A percentile compares a stretch with the other conserved stretches of the same genome.
Conservation (phyloP, 2,797 vertebrate species). For the Muraenolepis orangiensis region DNA sequence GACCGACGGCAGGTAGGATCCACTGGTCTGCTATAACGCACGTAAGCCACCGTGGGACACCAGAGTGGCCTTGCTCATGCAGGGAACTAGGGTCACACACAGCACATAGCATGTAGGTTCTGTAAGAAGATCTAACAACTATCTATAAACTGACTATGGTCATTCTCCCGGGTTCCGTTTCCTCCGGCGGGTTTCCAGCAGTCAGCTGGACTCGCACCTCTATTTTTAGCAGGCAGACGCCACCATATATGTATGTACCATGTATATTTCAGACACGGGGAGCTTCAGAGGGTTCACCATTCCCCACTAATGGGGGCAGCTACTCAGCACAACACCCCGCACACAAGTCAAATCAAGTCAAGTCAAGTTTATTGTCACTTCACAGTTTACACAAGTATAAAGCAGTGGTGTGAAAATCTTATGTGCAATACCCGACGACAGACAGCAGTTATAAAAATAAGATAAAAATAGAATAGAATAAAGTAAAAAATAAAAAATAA, state of each 20-base stretch:
- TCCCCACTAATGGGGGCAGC: not conserved
- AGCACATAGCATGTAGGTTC: not conserved
- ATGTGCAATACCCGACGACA: too few species aligned
- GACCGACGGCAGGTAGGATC: slow-evolving; percentile 78
- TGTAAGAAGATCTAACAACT: not conserved
- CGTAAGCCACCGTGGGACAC: not conserved
- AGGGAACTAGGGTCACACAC: not conserved
- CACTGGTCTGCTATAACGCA: not conserved
- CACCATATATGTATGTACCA: too few species aligned
- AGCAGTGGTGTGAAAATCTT: too few species aligned
- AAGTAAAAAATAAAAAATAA: too few species aligned
- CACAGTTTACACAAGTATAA: too few species aligned
- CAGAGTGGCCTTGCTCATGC: not conserved
- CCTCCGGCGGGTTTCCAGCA: not conserved
- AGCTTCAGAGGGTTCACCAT: not conserved
- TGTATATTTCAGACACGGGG: not conserved
- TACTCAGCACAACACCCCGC: not conserved
- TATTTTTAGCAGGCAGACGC: not conserved
- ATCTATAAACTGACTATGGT: not conserved
- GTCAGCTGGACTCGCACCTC: not conserved
- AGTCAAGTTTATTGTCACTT: too few species aligned
- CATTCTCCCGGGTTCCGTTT: not conserved
- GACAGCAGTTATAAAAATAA: too few species aligned
- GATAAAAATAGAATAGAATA: too few species aligned
- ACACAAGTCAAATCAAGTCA: too few species aligned